Percentiles rank a stretch among this genome's conserved stretches.
Conservation (phyloP, 2,888 invertebrate genomes). For the Nomada fabriciana region DNA sequence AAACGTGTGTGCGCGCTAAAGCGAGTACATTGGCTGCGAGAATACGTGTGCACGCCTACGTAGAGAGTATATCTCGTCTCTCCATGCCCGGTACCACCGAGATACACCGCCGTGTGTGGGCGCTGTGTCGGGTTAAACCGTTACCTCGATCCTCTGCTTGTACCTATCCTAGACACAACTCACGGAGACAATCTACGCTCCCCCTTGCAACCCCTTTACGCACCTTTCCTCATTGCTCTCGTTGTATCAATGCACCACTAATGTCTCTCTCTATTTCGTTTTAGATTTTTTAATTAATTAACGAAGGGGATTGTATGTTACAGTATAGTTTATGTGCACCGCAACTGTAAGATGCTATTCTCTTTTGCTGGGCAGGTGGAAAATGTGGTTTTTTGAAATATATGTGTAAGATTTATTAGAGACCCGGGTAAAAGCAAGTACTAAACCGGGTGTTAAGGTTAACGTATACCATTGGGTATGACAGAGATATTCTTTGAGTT, state of each 20-base stretch:
- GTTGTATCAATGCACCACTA: not conserved
- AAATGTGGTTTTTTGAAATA: too few relatives aligned
- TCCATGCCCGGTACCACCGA: slow-evolving; percentile 25
- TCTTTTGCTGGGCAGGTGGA: too few relatives aligned
- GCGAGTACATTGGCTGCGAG: not conserved
- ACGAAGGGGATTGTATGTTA: too few relatives aligned
- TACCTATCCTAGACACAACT: slow-evolving; percentile 50
- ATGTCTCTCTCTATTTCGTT: not conserved
- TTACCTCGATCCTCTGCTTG: slow-evolving; percentile 55
- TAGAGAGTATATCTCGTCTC: slow-evolving; percentile 38
- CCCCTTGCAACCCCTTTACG: slow-evolving; percentile 11
- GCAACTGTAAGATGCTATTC: too few relatives aligned
- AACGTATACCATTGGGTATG: too few relatives aligned
- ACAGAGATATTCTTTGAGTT: too few relatives aligned
- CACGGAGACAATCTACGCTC: slow-evolving; percentile 36
- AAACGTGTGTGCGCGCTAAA: slow-evolving; percentile 14
- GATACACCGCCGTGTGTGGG: slow-evolving; percentile 32
- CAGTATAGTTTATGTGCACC: too few relatives aligned
- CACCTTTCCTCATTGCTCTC: not conserved
- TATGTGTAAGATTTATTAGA: too few relatives aligned
- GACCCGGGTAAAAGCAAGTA: too few relatives aligned
- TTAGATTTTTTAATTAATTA: not conserved
- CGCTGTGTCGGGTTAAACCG: slow-evolving; percentile 61
- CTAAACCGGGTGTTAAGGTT: too few relatives aligned
- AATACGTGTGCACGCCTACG: not conserved